phyloP scores from a whole-genome alignment of 2,797 vertebrate genomes.

The Bovichtus diacanthus region DNA sequence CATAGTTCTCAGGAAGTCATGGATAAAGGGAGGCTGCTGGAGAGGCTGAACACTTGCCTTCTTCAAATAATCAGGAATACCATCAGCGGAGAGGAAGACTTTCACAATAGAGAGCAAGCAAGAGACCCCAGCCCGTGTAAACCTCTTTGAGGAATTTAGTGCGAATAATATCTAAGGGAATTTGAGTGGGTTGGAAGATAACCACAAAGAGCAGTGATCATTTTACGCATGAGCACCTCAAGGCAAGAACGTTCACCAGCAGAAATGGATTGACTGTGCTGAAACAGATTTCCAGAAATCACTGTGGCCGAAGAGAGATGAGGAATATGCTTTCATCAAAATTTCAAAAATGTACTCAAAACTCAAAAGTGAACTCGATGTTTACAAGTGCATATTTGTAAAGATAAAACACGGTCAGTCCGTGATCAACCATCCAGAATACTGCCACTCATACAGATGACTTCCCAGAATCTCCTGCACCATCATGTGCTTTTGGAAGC shows the following conservation, averaged over 20 bases:
- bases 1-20: constrained; percentile 29
- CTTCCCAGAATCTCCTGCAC: background rate
- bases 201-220: constrained; percentile 40
- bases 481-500: background rate
- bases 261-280: constrained; percentile 46
- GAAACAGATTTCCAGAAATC: constrained; percentile 34
- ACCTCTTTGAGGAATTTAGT: constrained; percentile 42
- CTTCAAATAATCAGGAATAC: constrained; percentile 37
- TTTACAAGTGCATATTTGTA: background rate
- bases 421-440: background rate
- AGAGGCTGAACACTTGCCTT: constrained; percentile 18
- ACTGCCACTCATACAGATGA: background rate
- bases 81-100: constrained; percentile 14
- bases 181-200: constrained; percentile 47
- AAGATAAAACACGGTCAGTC: background rate
- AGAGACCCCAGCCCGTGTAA: background rate
- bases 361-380: background rate
- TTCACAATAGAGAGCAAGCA: constrained; percentile 19
- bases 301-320: constrained; percentile 8
- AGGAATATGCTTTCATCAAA: constrained; percentile 11
- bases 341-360: constrained; percentile 1
- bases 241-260: constrained; percentile 43
- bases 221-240: constrained; percentile 50
- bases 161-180: constrained; percentile 48
- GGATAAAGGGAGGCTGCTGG: constrained; percentile 24